Base-by-base conservation (phyloP, 2,113 vertebrate genomes). In the Neolamprologus modestus region DNA sequence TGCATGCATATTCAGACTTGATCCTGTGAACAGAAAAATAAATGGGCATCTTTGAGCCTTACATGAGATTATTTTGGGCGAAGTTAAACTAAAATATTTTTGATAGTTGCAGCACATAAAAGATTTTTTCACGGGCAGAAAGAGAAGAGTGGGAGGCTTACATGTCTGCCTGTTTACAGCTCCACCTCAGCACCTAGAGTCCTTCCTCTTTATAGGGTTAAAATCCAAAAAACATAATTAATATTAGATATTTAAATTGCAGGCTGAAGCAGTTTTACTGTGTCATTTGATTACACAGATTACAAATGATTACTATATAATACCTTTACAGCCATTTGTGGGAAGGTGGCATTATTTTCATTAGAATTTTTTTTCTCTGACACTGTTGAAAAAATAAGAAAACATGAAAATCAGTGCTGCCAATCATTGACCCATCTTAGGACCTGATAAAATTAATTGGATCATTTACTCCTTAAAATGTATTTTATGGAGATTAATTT, bases 381-480 rank as follows among this genome's bases (percentile, higher is more conserved):
- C 9, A 63, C 31, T 63, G 16, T 63, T 35, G 17, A 35, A 66
- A 35, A 35, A 66, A 35, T n/a, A 66, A 13, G 19, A n/a, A 66
- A 0, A 1, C 33, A 3, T 66, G 1, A 37, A 35, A 63, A 63
- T 35, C 16, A 63, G 0, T 63, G 59, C 59, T 63, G 59, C 28
- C 59, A 63, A 63, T 63, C 4, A 63, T 2, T n/a, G 31, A n/a
- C 59, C 59, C 59, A 63, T 35, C 31, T 63, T 7, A 63, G 17
- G 59, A 35, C 17, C 59, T 37, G 17, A 66, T 66, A 8, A 66
- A 66, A 66, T 2, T 5, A 35, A 37, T 37, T n/a, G 10, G 7
- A 21, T 66, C 19, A 13, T 37, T 35, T 37, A 5, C 33, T 66
- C 6, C 33, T 66, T 66, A n/a, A n/a, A 66, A 37, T 66, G 10